phyloP scores from a whole-genome alignment of 2,888 invertebrate species.

The Synanthedon andrenaeformis region DNA sequence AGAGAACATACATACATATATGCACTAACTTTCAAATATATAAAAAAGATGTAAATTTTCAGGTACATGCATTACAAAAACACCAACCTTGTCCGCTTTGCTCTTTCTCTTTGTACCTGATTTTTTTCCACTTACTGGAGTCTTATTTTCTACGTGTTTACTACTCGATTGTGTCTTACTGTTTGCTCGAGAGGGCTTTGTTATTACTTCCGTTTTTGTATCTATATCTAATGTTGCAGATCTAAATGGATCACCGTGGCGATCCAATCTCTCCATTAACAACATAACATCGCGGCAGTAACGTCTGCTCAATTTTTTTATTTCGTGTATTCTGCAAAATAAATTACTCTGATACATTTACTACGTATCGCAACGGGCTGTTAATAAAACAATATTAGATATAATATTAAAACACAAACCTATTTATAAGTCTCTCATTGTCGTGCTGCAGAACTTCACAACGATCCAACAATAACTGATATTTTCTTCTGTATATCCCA shows the following conservation, averaged over 20 bases:
- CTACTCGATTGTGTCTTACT: constrained; percentile 29
- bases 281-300: constrained; percentile 77
- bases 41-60: no score
- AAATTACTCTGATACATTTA: constrained; percentile 13
- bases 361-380: not conserved
- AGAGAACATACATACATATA: no score
- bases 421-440: constrained; percentile 79
- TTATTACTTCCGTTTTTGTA: constrained; percentile 39
- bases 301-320: constrained; percentile 76
- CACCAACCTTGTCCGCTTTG: constrained; percentile 68
- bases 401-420: constrained; percentile 42
- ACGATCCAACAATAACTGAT: constrained; percentile 78
- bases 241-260: constrained; percentile 78
- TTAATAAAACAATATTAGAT: constrained; percentile 7
- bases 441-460: constrained; percentile 82
- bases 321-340: constrained; percentile 74
- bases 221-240: constrained; percentile 72
- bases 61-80: no score
- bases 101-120: constrained; percentile 70
- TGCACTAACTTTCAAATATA: no score
- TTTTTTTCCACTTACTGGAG: constrained; percentile 37
- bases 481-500: constrained; percentile 79
- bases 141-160: constrained; percentile 47
- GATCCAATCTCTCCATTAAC: constrained; percentile 75
- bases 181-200: constrained; percentile 25